Base-by-base conservation (phyloP, 2,888 invertebrate genomes). In the Blera fallax region DNA sequence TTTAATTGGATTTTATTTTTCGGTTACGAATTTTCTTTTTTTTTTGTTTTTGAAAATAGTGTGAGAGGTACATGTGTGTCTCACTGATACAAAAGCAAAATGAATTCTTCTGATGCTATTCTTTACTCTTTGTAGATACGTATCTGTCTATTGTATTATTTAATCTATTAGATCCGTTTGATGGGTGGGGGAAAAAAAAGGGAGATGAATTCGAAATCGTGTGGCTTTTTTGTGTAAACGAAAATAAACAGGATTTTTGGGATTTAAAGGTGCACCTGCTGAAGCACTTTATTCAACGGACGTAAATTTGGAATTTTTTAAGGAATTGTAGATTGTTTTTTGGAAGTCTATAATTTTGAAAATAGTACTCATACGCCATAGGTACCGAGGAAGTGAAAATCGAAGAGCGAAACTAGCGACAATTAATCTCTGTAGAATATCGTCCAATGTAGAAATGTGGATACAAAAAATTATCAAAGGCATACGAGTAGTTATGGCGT, bases 231-330 rank as follows among this genome's bases (percentile, higher is more conserved):
- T 65, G 58, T 67, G 69, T 60, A 54, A 67, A 83, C 67, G 21
- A 84, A 84, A 84, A 79, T 84, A 79, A 79, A 84, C 48, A 79
- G 74, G 70, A 78, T 82, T 82, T 70, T 60, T 34, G 48, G 67
- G 76, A 67, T 73, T 73, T 48, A n/a, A 37, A 32, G 50, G 50
- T 69, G 69, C 67, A 77, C 69, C 50, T 43, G 60, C 48, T 69
- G 43, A 10, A 67, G 78, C 11, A 58, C 29, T 67, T 67, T 67
- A 37, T 16, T 37, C 40, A 45, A 48, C 58, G 76, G 14, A 14
- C 8, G 18, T 50, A 11, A 6, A 11, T 16, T 27, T 45, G 10
- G 3, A 11, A 18, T 7, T 21, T 32, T 64, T 64, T 64, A 14
- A 14, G 6, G 8, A 10, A 29, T 16, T 40, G n/a, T 14, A 10